These are phyloP conservation scores for Corythornis vintsioides DNA, from an alignment of 2,113 vertebrate genomes.

Conservation along the genomic window DNA sequence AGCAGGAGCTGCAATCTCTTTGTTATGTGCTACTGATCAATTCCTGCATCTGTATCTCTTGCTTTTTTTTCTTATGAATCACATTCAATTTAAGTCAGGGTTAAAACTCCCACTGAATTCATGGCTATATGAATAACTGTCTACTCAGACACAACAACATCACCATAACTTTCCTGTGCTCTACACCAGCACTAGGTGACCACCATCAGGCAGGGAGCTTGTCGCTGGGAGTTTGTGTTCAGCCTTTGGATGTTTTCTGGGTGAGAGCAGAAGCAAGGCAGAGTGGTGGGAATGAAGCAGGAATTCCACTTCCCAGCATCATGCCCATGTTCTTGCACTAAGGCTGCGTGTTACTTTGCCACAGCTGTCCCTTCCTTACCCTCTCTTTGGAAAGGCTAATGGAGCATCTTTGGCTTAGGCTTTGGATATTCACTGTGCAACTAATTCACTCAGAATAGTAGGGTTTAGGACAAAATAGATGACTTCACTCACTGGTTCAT, in stretches of 20 bases:
- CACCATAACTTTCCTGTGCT: background rate
- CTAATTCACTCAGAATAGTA: background rate
- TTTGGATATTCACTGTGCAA: background rate
- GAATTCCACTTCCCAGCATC: background rate
- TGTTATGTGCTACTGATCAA: background rate
- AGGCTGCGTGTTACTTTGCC: background rate
- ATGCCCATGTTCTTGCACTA: background rate
- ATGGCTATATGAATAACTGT: background rate
- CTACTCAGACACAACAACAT: accelerated
- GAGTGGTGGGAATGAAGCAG: background rate
- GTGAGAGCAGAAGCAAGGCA: background rate
- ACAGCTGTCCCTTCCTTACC: background rate
- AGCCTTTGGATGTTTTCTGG: background rate
- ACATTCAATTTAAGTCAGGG: background rate
- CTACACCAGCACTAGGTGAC: accelerated
- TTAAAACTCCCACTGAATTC: background rate
- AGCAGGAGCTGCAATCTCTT: background rate
- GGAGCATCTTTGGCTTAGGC: background rate
- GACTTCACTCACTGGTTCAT: background rate
- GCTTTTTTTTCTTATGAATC: background rate
- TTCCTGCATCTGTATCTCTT: background rate
- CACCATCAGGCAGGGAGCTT: background rate
- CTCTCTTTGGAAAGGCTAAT: background rate
- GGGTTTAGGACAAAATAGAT: slow-evolving; percentile 9
- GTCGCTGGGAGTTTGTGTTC: background rate